These are phyloP conservation scores for Actinernus sp. DNA, from an alignment of 92 coral and sea anemone genomes.

Conservation along the genomic window DNA sequence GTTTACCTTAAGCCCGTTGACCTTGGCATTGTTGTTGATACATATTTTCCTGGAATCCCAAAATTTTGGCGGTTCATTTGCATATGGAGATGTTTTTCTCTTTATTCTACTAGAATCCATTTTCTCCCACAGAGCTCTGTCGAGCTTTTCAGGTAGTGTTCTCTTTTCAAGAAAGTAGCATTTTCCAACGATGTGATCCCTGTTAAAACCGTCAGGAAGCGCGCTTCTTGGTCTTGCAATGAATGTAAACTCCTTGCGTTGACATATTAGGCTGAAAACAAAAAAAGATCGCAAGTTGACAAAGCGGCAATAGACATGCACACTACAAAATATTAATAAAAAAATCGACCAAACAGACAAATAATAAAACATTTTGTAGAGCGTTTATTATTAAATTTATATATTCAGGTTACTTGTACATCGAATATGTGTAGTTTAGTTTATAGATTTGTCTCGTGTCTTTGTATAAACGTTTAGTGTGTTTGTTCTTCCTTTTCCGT, in stretches of 20 bases:
- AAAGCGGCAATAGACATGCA: background rate
- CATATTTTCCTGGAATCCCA: background rate
- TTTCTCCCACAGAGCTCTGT: constrained; percentile 24
- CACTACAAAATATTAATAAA: background rate
- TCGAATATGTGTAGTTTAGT: no score
- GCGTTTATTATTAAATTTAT: no score
- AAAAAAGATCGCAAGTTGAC: background rate
- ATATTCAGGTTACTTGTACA: no score
- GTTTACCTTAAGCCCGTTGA: background rate
- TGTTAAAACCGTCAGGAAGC: constrained; percentile 41
- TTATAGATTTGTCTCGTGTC: no score
- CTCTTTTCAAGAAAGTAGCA: constrained; percentile 31
- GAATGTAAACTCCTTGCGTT: constrained; percentile 27
- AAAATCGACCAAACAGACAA: no score
- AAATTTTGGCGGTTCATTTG: background rate
- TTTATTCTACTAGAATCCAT: constrained; percentile 16
- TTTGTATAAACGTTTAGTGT: no score
- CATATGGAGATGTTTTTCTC: constrained; percentile 23
- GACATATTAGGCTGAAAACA: constrained; percentile 19
- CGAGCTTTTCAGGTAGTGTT: background rate
- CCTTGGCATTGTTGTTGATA: background rate
- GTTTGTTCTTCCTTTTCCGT: no score
- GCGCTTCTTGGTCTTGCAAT: constrained; percentile 25
- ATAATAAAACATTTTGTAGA: no score
- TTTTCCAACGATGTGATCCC: constrained; percentile 17